Evolutionary conservation across 2,113 vertebrate species (phyloP).

Genomic region (Pachycephala philippinensis): DNA sequence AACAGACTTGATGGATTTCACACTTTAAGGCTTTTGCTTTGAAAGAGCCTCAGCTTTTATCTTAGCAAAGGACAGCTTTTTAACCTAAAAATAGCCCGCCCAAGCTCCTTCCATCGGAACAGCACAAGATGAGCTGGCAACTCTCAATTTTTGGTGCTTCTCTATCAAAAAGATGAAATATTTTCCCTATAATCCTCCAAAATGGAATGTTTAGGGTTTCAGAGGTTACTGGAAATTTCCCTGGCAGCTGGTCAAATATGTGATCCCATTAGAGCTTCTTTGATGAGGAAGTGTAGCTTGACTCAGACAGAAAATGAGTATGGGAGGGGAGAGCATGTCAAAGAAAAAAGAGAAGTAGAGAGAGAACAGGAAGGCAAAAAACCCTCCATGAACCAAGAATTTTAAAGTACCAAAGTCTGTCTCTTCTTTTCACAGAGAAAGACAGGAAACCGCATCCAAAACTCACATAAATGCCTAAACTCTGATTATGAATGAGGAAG

Average conservation of each 20-base stretch:
- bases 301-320: conserved; percentile 27
- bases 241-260: conserved; percentile 59
- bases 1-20: conserved; percentile 43
- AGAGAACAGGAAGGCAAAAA: conserved; percentile 37
- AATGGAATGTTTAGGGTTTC: conserved; percentile 60
- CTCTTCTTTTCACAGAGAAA: conserved; percentile 43
- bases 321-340: background rate
- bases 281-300: conserved; percentile 57
- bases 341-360: background rate
- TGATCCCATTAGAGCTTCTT: conserved; percentile 62
- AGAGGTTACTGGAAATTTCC: conserved; percentile 63
- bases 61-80: conserved; percentile 63
- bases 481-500: conserved; percentile 24
- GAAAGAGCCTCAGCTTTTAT: conserved; percentile 57
- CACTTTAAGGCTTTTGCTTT: conserved; percentile 56
- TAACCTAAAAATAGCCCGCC: conserved; percentile 55
- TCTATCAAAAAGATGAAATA: conserved; percentile 58
- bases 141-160: conserved; percentile 59
- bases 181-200: conserved; percentile 56
- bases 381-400: conserved; percentile 35
- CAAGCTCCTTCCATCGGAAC: conserved; percentile 49
- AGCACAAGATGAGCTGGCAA: conserved; percentile 49
- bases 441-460: conserved; percentile 61
- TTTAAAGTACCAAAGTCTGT: conserved; percentile 55
- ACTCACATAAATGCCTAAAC: conserved; percentile 9